A percentile compares a stretch with the other conserved stretches of the same genome.
Evolutionary conservation across 2,113 vertebrate genomes (phyloP).

Genomic region (Leiothrix lutea): DNA sequence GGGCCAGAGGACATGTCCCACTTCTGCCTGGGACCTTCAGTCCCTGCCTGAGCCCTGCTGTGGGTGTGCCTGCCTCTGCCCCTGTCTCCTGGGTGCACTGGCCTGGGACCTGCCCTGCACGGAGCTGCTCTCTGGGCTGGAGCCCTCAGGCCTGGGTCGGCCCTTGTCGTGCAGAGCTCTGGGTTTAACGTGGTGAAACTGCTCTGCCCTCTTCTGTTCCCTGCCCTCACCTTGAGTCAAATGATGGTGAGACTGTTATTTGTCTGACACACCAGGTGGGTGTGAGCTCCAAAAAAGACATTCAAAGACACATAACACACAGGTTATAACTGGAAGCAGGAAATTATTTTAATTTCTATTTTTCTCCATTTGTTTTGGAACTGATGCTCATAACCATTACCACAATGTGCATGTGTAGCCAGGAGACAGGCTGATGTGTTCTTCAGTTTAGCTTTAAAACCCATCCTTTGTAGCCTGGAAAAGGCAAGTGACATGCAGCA

Average conservation of each 20-base stretch:
- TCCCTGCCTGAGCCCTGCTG: not conserved
- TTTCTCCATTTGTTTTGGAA: not conserved
- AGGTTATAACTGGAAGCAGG: not conserved
- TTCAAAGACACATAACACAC: not conserved
- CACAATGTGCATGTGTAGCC: not conserved
- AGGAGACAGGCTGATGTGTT: not conserved
- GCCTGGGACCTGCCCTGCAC: not conserved
- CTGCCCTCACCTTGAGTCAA: not conserved
- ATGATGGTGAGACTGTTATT: not conserved
- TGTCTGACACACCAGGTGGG: not conserved
- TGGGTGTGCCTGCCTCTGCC: not conserved
- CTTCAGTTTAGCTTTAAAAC: no score
- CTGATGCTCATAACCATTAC: not conserved
- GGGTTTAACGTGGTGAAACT: not conserved
- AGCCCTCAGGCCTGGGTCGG: not conserved
- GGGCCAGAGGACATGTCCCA: accelerated
- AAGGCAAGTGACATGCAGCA: not conserved
- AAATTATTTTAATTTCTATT: not conserved
- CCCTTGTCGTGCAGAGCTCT: not conserved
- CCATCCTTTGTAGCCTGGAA: not conserved
- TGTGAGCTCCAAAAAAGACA: not conserved
- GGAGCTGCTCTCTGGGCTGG: not conserved
- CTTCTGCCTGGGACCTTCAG: not conserved
- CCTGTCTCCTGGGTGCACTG: not conserved
- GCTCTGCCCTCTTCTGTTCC: not conserved